phyloP scores from a whole-genome alignment of 2,888 invertebrate species.

The Polyploca ridens region DNA sequence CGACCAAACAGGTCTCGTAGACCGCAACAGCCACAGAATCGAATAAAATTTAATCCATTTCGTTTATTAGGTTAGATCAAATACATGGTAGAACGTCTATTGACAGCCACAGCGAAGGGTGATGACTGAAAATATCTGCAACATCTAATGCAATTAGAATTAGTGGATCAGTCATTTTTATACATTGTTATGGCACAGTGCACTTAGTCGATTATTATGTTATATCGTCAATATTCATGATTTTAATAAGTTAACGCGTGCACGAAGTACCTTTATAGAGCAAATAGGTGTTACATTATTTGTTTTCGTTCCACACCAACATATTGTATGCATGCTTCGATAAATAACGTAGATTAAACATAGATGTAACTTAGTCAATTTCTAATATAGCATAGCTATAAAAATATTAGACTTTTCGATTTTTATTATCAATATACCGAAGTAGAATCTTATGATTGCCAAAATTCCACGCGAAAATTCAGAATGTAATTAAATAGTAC shows the following conservation, averaged over 20 bases:
- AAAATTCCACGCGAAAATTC: conserved; percentile 23
- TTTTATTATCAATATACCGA: conserved; percentile 21
- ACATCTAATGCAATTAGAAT: conserved; percentile 56
- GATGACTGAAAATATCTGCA: conserved; percentile 56
- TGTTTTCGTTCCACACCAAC: not conserved
- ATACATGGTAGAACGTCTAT: conserved; percentile 23
- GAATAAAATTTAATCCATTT: conserved; percentile 79
- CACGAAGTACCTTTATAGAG: not conserved
- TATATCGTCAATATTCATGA: not conserved
- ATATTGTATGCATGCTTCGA: not conserved
- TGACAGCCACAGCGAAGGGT: conserved; percentile 54
- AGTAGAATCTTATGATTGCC: conserved; percentile 35
- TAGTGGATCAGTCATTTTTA: conserved; percentile 54
- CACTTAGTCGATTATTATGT: conserved; percentile 57
- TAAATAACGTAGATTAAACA: not conserved
- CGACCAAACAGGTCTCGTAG: conserved; percentile 72
- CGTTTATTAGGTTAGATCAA: conserved; percentile 74
- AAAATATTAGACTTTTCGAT: conserved; percentile 17
- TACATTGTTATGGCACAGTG: conserved; percentile 70
- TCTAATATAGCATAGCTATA: conserved; percentile 45
- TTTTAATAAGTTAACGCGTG: not conserved
- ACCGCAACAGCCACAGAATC: conserved; percentile 62
- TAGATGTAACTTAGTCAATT: conserved; percentile 44
- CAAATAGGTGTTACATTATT: not conserved
- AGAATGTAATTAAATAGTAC: not conserved